Evolutionary conservation across 2,113 vertebrate genomes (phyloP), one percentile per base, ranked within the genome.

Genomic region (Glaucidium brasilianum): DNA sequence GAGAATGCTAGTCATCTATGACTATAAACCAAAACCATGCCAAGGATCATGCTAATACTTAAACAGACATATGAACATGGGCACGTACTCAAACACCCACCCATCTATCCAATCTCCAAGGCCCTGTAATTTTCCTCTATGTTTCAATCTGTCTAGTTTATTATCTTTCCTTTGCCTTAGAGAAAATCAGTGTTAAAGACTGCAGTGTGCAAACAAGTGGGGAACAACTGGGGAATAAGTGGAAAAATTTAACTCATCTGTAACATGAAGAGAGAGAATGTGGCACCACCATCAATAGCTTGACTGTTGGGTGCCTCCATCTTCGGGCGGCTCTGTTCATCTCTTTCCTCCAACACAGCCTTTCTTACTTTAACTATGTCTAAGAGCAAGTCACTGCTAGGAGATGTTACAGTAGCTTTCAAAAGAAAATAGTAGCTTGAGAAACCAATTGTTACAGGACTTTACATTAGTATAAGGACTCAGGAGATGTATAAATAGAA

Each of bases 401-500:
- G 37, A 86, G 35, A 62, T 58, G 37, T 53, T 58, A 77, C 1
- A 69, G n/a, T 30, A 91, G 95, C 59, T 88, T 92, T 27, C 49
- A 63, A 92, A 88, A 83, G 53, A 91, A 96, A 90, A 88, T 6
- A 68, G 50, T 11, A 83, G 35, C 80, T 80, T 90, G 52, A 90
- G 62, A 92, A 96, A 63, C 71, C 96, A 79, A 88, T 74, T 93
- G 58, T 84, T 92, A 86, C n/a, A 88, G 88, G 82, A 88, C 88
- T 95, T 93, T 64, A 72, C 43, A 45, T 91, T 74, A 92, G 52
- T 63, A 49, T 59, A 84, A 96, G 34, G 83, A 90, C 90, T 81
- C 88, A 37, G 90, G 94, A 95, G 79, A 88, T 5, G 3, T 32
- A 96, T 71, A 91, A 95, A 86, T 52, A 95, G 94, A 94, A 96